Base-by-base conservation (phyloP, 2,888 invertebrate species). In the Tuberolachnus salignus region DNA sequence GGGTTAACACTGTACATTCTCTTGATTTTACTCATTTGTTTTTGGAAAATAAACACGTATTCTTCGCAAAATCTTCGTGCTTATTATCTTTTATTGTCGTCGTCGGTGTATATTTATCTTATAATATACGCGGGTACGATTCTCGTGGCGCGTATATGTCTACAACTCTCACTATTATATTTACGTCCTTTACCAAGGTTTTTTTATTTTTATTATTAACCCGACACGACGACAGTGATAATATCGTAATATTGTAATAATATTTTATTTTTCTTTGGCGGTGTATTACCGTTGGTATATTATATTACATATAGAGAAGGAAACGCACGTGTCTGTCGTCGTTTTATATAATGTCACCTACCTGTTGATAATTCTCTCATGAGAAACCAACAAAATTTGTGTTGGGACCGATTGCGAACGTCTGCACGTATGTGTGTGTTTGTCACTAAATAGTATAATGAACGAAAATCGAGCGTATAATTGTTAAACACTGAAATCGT, bases 321-420 rank as follows among this genome's bases (percentile, higher is more conserved):
- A 73, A 73, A 63, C 61, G 61, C 72, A 73, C 72, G 61, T 73
- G 49, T 73, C 57, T 71, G 57, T 59, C 46, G 71, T 42, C 11
- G 23, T 70, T 21, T 9, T 53, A 6, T 34, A 6, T 16, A 34
- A 11, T 16, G 34, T 34, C 14, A 72, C 49, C 61, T 73, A 73
- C 72, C 61, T 73, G 72, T 73, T 73, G 72, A 9, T 6, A n/a
- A 8, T 53, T 1, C 26, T 70, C 42, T 55, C 44, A 13, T 21
- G 21, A 73, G 61, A 73, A 73, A 51, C 42, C 51, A 16, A 61
- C 34, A 51, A 51, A 44, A 51, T 51, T 26, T 34, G 34, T 34
- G 34, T 6, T 34, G 3, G 34, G 6, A 34, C 34, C 6, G 34
- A 34, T 34, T 34, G 34, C 34, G n/a, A n/a, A n/a, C n/a, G n/a